A percentile compares a stretch with the other conserved stretches of the same genome.
Evolutionary conservation across 1,140 invertebrate genomes (phyloP).

Genomic region (Sesamia nonagrioides): DNA sequence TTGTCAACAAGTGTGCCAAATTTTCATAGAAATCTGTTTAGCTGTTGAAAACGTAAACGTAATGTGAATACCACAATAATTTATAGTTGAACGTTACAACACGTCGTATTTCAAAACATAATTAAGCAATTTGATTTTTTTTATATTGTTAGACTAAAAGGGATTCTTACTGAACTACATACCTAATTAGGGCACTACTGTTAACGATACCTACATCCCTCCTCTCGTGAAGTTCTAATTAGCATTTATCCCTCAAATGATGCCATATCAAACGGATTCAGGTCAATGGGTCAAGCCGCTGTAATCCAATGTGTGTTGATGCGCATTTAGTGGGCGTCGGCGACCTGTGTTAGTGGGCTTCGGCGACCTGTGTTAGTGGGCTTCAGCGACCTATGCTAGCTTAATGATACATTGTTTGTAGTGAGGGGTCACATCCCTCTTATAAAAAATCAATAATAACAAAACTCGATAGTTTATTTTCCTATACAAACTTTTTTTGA

Average conservation of each 20-base stretch:
- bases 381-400: neutral
- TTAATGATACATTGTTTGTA: neutral
- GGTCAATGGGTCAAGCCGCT: conserved; percentile 1
- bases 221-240: neutral
- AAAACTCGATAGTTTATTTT: neutral
- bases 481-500: neutral
- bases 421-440: neutral
- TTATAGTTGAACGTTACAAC: no score
- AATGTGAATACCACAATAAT: no score
- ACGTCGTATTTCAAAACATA: no score
- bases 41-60: no score
- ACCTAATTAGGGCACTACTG: neutral
- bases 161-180: neutral
- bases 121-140: no score
- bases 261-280: neutral
- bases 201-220: neutral
- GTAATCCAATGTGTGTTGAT: neutral
- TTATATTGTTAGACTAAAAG: no score
- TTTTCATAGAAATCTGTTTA: no score
- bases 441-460: neutral
- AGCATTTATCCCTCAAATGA: conserved; percentile 11
- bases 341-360: no score
- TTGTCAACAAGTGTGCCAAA: no score
- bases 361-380: no score
- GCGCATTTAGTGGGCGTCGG: neutral